Percentiles rank a stretch among this genome's conserved stretches.
phyloP scores from a whole-genome alignment of 2,888 invertebrate species.

The Suillia variegata region DNA sequence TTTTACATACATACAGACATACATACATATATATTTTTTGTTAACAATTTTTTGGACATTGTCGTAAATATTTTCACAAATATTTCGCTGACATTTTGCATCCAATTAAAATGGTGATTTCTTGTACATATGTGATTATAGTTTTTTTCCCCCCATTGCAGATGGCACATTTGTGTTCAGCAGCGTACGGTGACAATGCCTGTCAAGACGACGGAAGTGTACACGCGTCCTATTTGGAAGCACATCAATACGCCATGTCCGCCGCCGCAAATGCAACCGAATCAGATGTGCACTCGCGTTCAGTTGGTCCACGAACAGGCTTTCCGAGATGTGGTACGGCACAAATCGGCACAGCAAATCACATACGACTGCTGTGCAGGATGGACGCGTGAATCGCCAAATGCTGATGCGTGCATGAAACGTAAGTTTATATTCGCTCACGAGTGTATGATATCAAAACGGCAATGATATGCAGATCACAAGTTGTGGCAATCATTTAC shows the following conservation, averaged over 20 bases:
- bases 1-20: too few species aligned
- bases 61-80: too few species aligned
- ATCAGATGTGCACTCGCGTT: constrained; percentile 65
- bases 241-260: constrained; percentile 63
- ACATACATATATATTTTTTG: too few species aligned
- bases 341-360: constrained; percentile 62
- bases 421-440: constrained; percentile 65
- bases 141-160: too few species aligned
- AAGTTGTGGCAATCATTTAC: too few species aligned
- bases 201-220: constrained; percentile 63
- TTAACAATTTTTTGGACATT: not conserved
- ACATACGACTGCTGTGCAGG: constrained; percentile 67
- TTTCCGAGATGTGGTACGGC: constrained; percentile 63
- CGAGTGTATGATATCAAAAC: not conserved
- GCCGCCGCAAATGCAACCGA: constrained; percentile 56
- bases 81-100: not conserved
- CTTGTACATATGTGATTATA: too few species aligned
- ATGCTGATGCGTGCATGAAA: constrained; percentile 68
- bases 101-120: too few species aligned
- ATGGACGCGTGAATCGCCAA: constrained; percentile 65
- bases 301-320: constrained; percentile 65
- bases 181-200: constrained; percentile 63
- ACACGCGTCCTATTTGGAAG: constrained; percentile 64
- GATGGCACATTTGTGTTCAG: constrained; percentile 65
- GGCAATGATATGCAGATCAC: too few species aligned